A percentile compares a stretch with the other conserved stretches of the same genome.
Evolutionary conservation across 2,797 vertebrate species (phyloP).

Genomic region (Lindbergichthys nudifrons): DNA sequence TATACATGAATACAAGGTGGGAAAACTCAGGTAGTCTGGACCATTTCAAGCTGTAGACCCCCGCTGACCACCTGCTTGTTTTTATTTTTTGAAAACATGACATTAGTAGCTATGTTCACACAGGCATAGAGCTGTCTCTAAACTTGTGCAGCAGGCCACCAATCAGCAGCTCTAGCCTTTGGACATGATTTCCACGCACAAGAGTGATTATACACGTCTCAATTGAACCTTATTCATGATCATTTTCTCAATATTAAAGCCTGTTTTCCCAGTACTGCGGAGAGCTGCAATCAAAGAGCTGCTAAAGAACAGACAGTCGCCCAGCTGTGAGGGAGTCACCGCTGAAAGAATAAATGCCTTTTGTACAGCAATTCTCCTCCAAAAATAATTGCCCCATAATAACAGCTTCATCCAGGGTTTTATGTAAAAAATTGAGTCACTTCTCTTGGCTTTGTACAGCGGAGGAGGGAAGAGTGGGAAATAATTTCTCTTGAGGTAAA

Average conservation of each 20-base stretch:
- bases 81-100: neutral
- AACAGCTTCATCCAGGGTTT: constrained; percentile 60
- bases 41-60: neutral
- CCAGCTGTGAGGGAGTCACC: constrained; percentile 60
- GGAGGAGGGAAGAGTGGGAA: constrained; percentile 48
- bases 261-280: neutral
- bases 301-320: constrained; percentile 26
- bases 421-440: constrained; percentile 65
- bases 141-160: constrained; percentile 21
- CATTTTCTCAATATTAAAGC: constrained; percentile 46
- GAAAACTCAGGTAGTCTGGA: neutral
- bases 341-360: constrained; percentile 42
- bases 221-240: constrained; percentile 59
- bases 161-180: constrained; percentile 39
- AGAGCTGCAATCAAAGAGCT: constrained; percentile 56
- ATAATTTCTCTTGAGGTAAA: constrained; percentile 33
- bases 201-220: constrained; percentile 43
- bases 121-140: no score
- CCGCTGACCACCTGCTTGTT: neutral
- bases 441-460: constrained; percentile 47
- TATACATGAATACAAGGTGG: neutral
- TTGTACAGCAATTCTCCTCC: constrained; percentile 46
- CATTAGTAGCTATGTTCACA: neutral
- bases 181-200: constrained; percentile 38
- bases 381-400: constrained; percentile 65